Evolutionary conservation across 1,140 invertebrate species (phyloP).

Genomic region (Dufourea novaeangliae): DNA sequence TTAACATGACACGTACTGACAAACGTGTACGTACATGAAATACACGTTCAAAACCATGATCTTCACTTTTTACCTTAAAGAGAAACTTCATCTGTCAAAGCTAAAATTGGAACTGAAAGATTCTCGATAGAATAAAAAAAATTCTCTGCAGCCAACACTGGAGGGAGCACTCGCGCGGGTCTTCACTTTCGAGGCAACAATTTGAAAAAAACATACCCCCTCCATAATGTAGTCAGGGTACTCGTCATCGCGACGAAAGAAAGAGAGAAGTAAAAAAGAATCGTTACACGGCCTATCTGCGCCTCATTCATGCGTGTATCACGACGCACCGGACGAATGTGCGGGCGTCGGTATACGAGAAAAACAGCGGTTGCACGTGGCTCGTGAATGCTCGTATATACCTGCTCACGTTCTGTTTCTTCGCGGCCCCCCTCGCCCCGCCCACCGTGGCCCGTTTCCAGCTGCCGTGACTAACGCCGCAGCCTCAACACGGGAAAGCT

Average conservation of each 20-base stretch:
- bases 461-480: conserved; percentile 43
- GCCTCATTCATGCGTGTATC: conserved; percentile 32
- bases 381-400: conserved; percentile 46
- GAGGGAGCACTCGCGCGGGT: not conserved
- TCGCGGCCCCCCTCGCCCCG: too few species aligned
- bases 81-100: too few species aligned
- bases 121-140: not conserved
- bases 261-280: conserved; percentile 1
- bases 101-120: too few species aligned
- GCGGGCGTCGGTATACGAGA: conserved; percentile 32
- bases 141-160: not conserved
- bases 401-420: conserved; percentile 50
- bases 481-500: conserved; percentile 27
- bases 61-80: too few species aligned
- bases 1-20: too few species aligned
- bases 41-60: too few species aligned
- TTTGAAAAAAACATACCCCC: not conserved
- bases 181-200: not conserved
- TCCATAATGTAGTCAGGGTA: not conserved
- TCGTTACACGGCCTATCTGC: not conserved
- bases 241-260: not conserved
- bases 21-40: too few species aligned
- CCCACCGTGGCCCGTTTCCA: conserved; percentile 46
- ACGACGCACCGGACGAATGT: conserved; percentile 38
- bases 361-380: conserved; percentile 65